phyloP scores from a whole-genome alignment of 2,888 invertebrate species.

The Epicampocera succincta region DNA sequence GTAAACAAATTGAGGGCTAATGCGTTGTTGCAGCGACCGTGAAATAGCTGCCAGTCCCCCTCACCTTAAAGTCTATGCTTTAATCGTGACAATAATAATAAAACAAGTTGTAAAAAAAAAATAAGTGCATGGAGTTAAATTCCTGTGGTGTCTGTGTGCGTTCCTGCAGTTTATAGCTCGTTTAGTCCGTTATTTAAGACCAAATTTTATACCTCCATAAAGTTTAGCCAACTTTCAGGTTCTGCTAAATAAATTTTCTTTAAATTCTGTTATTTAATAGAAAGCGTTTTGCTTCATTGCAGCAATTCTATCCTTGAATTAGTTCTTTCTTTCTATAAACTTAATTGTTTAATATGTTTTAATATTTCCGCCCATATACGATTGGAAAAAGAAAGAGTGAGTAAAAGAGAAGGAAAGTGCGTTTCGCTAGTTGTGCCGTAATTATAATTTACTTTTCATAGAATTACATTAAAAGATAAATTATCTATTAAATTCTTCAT shows the following conservation, averaged over 20 bases:
- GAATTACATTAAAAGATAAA: slow-evolving; percentile 41
- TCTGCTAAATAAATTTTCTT: slow-evolving; percentile 30
- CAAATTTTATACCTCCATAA: no score
- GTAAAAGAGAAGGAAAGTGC: no score
- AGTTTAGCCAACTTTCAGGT: slow-evolving; percentile 36
- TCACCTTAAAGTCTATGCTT: no score
- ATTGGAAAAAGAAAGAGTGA: not conserved
- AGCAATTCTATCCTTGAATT: slow-evolving; percentile 40
- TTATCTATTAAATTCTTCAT: slow-evolving; percentile 53
- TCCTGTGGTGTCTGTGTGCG: no score
- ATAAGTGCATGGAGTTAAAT: no score
- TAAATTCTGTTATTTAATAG: not conserved
- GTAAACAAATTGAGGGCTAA: no score
- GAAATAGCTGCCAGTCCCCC: no score
- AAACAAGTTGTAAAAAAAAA: no score
- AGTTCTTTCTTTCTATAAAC: slow-evolving; percentile 11
- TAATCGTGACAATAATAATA: no score
- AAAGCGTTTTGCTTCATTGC: slow-evolving; percentile 26
- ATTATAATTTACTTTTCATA: slow-evolving; percentile 56
- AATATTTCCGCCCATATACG: slow-evolving; percentile 1
- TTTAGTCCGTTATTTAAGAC: no score
- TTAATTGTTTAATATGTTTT: slow-evolving; percentile 25
- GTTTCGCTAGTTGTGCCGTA: slow-evolving; percentile 36
- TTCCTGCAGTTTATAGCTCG: no score
- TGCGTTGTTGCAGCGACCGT: no score